phyloP scores from a whole-genome alignment of 2,797 vertebrate species.

The Podarcis siculus region DNA sequence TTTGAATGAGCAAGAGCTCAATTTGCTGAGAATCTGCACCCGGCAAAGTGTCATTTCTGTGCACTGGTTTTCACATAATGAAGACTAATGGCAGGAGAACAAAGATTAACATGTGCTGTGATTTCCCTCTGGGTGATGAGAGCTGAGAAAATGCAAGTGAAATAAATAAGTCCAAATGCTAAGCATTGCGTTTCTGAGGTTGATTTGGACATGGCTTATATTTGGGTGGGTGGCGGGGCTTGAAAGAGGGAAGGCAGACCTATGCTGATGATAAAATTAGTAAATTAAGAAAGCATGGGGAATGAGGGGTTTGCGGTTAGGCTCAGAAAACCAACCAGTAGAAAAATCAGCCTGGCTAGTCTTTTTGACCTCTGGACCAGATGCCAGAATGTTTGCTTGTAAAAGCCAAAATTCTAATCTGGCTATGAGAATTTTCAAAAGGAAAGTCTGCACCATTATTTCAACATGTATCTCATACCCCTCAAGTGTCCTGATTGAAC shows the following conservation, averaged over 20 bases:
- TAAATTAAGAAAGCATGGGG: not conserved
- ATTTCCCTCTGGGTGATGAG: not conserved
- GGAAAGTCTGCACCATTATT: not conserved
- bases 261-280: not conserved
- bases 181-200: not conserved
- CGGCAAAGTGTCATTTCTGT: not conserved
- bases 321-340: not conserved
- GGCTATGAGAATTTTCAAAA: not conserved
- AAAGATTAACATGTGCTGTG: accelerated
- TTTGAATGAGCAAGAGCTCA: not conserved
- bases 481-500: too few relatives aligned
- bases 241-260: not conserved
- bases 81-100: slow-evolving; percentile 10
- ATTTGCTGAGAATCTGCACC: not conserved
- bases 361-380: not conserved
- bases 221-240: too few relatives aligned
- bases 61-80: not conserved
- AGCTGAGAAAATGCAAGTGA: accelerated
- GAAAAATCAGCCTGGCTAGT: not conserved
- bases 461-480: too few relatives aligned
- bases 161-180: not conserved
- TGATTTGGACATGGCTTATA: not conserved
- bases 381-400: not conserved
- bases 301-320: not conserved
- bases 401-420: not conserved